Conservation (phyloP, 2,113 vertebrate genomes). For the Dipodomys stephensi region DNA sequence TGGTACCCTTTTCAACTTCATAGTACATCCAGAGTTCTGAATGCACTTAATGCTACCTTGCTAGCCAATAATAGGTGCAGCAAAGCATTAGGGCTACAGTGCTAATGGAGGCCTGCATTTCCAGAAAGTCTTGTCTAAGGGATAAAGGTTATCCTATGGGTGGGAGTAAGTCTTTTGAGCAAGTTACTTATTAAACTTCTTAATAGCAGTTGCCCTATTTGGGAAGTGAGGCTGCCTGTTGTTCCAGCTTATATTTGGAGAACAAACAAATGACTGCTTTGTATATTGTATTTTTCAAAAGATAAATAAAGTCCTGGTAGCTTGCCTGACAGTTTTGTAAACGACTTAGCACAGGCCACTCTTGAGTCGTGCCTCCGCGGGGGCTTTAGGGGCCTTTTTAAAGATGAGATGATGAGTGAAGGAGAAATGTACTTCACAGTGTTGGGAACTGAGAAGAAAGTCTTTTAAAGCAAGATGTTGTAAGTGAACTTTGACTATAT, state of each 20-base stretch:
- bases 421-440: background rate
- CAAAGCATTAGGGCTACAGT: background rate
- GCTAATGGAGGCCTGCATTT: slow-evolving; percentile 55
- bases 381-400: background rate
- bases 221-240: slow-evolving; percentile 11
- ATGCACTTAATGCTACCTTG: slow-evolving; percentile 50
- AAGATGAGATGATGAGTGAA: slow-evolving; percentile 39
- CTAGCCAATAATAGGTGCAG: slow-evolving; percentile 48
- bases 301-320: background rate
- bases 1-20: slow-evolving; percentile 41
- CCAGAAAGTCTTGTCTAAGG: slow-evolving; percentile 69
- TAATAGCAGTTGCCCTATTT: slow-evolving; percentile 58
- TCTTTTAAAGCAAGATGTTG: slow-evolving; percentile 49
- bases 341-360: background rate
- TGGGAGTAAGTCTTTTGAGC: slow-evolving; percentile 45
- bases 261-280: slow-evolving; percentile 60
- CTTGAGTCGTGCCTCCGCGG: background rate
- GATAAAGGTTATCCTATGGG: slow-evolving; percentile 65
- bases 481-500: background rate
- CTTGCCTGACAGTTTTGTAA: slow-evolving; percentile 40
- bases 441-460: slow-evolving; percentile 20
- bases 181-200: slow-evolving; percentile 78
- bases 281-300: slow-evolving; percentile 52
- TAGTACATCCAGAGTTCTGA: slow-evolving; percentile 23
- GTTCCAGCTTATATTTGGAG: slow-evolving; percentile 68